Base-by-base conservation (phyloP, 2,113 vertebrate species). In the Chinchilla lanigera region DNA sequence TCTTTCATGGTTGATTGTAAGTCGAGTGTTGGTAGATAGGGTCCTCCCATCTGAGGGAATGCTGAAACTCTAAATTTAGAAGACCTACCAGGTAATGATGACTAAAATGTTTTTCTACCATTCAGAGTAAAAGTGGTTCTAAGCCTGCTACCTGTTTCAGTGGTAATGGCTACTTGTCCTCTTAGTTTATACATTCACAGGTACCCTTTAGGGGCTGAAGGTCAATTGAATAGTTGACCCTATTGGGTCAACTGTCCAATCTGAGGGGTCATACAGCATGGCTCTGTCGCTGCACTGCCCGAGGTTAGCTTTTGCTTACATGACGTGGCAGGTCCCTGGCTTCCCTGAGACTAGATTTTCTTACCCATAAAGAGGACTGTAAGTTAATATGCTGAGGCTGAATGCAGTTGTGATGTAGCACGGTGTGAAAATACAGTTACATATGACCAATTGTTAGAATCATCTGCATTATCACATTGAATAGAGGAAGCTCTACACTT, bases 371-470 rank as follows among this genome's bases (percentile, higher is more conserved):
- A 67, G 7, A 12, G 16, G 3, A 33, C 9, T 7, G 12, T 52
- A 75, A 56, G 6, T 58, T 38, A 58, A 71, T 8, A 4, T 35
- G 35, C 44, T 60, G 77, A 94, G 84, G 9, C 38, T 50, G 17
- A 84, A 56, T 24, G 44, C 7, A 69, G 35, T n/a, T 44, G 58
- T 24, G 50, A 9, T 1, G 8, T 11, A 81, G 54, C n/a, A 61
- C 20, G n/a, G 7, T 61, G 20, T 69, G 5, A 75, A 89, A 85
- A 67, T 81, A 47, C 13, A 85, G 1, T 77, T 52, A 26, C 16
- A 5, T 24, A 3, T 17, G n/a, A 26, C 28, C 9, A 20, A 0
- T 19, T 13, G 1, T 61, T 41, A n/a, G 1, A 20, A 28, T 56
- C 6, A 24, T 75, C 30, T n/a, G 1, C 5, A 5, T 52, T 67